These are phyloP conservation scores for Brassicogethes aeneus DNA, from an alignment of 2,888 invertebrate genomes.

Conservation along the genomic window DNA sequence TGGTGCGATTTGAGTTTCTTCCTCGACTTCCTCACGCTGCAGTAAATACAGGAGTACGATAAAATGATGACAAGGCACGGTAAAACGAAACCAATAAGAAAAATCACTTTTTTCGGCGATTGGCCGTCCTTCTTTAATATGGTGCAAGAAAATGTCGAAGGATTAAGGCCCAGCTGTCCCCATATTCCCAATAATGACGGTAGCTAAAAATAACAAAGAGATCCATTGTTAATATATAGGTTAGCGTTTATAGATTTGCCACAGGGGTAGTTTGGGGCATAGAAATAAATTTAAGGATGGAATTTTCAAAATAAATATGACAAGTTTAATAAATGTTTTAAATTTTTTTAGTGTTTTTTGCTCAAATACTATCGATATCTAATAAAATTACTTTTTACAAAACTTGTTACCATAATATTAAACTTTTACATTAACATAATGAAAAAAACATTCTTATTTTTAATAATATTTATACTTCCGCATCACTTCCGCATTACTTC, in stretches of 20 bases:
- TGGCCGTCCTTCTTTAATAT: constrained; percentile 67
- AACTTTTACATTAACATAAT: no score
- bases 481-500: no score
- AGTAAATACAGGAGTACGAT: constrained; percentile 80
- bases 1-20: constrained; percentile 63
- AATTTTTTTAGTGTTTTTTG: no score
- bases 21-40: constrained; percentile 66
- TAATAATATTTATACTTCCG: no score
- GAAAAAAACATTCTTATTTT: no score
- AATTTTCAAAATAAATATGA: no score
- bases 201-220: constrained; percentile 44
- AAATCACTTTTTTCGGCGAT: constrained; percentile 78
- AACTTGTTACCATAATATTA: no score
- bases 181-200: constrained; percentile 74
- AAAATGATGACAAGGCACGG: constrained; percentile 79
- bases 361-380: no score
- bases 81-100: constrained; percentile 72
- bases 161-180: constrained; percentile 76
- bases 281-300: constrained; percentile 10
- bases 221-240: constrained; percentile 2
- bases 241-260: no score
- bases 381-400: no score
- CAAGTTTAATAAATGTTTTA: no score
- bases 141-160: constrained; percentile 80
- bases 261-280: constrained; percentile 1